Conservation (phyloP, 2,797 vertebrate genomes). For the Ceryle rudis region DNA sequence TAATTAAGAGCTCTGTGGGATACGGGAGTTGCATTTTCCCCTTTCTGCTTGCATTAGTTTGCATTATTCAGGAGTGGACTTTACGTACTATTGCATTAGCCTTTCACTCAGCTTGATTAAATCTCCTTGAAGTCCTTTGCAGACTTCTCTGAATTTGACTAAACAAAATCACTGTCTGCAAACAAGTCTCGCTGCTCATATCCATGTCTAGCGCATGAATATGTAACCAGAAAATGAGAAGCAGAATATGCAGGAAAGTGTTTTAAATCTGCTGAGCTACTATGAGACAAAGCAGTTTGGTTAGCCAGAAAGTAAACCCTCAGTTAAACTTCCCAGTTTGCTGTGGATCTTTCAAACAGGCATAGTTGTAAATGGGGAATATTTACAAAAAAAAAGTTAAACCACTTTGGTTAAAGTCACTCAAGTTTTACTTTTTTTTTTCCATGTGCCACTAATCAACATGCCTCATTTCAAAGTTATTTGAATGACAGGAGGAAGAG, state of each 20-base stretch:
- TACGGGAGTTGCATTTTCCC: background rate
- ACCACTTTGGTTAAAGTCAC: background rate
- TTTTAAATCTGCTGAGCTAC: background rate
- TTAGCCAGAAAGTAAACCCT: background rate
- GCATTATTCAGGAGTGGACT: constrained; percentile 44
- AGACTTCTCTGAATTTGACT: constrained; percentile 58
- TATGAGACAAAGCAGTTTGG: constrained; percentile 1
- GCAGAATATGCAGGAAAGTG: constrained; percentile 23
- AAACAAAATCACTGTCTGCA: constrained; percentile 51
- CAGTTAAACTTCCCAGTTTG: background rate
- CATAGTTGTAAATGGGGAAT: background rate
- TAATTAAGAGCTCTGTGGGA: constrained; percentile 34
- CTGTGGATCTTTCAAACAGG: background rate
- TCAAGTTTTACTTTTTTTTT: background rate
- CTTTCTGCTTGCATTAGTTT: constrained; percentile 14
- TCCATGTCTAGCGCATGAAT: background rate
- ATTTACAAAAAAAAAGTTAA: background rate
- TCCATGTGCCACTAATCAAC: background rate
- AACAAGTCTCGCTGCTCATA: constrained; percentile 19
- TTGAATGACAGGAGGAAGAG: background rate
- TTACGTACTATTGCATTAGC: background rate
- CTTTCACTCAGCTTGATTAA: constrained; percentile 38
- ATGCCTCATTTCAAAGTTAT: background rate
- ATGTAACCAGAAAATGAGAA: background rate
- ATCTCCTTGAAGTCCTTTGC: constrained; percentile 41